Percentiles rank a stretch among this genome's conserved stretches.
These are phyloP conservation scores for Aphaenogaster rudis DNA, from an alignment of 1,140 invertebrate genomes.

Conservation along the genomic window DNA sequence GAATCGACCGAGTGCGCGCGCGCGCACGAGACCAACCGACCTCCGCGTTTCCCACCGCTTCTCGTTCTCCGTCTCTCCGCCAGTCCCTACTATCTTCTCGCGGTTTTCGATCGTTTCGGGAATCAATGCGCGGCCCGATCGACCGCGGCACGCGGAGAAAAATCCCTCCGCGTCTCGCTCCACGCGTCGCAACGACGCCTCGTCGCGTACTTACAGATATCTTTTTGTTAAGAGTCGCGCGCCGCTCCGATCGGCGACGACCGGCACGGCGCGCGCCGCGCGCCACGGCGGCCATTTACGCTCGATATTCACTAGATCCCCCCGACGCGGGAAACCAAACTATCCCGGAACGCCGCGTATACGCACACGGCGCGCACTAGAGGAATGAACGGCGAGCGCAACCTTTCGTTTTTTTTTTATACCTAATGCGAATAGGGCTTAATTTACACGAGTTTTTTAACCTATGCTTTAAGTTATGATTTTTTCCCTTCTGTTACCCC, in stretches of 20 bases:
- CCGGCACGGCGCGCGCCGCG: constrained; percentile 66
- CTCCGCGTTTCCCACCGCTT: not conserved
- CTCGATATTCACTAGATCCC: constrained; percentile 76
- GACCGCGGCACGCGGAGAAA: constrained; percentile 56
- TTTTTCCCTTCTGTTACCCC: not conserved
- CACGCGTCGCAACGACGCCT: constrained; percentile 14
- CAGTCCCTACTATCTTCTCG: constrained; percentile 33
- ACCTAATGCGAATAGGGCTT: no score
- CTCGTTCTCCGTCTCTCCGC: not conserved
- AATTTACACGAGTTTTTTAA: constrained; percentile 32
- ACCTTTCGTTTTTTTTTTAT: not conserved
- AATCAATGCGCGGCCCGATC: constrained; percentile 57
- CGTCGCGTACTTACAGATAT: constrained; percentile 75
- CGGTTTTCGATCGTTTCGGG: constrained; percentile 66
- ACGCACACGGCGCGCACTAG: not conserved
- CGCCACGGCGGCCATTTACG: constrained; percentile 77
- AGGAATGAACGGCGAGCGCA: not conserved
- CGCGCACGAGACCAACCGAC: not conserved
- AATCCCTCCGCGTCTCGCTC: constrained; percentile 58
- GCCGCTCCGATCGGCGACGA: constrained; percentile 59
- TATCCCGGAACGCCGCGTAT: constrained; percentile 13
- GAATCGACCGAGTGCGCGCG: constrained; percentile 53
- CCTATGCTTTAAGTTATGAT: no score
- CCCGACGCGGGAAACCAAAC: constrained; percentile 75
- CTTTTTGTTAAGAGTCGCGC: constrained; percentile 58